Evolutionary conservation across 1,140 invertebrate genomes (phyloP).

Genomic region (Leguminivora glycinivorella): DNA sequence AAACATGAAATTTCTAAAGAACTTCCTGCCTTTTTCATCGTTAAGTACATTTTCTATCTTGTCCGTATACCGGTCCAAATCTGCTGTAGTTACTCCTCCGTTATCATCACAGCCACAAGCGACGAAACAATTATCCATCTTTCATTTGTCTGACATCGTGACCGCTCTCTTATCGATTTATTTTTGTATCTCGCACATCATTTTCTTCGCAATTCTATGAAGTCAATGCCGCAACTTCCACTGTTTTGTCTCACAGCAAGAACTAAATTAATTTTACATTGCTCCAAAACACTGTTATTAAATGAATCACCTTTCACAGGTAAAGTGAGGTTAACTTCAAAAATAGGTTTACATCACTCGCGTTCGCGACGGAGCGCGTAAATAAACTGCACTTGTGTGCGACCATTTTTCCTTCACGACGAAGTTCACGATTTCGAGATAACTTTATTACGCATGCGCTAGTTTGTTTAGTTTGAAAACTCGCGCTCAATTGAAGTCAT

Average conservation of each 20-base stretch:
- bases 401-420: slow-evolving; percentile 24
- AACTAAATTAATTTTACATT: slow-evolving; percentile 13
- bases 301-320: slow-evolving; percentile 51
- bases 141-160: slow-evolving; percentile 49
- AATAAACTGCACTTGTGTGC: slow-evolving; percentile 54
- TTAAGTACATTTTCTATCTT: slow-evolving; percentile 76
- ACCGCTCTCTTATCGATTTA: slow-evolving; percentile 55
- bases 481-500: slow-evolving; percentile 19
- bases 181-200: slow-evolving; percentile 28
- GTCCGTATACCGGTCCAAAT: slow-evolving; percentile 76
- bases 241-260: slow-evolving; percentile 22
- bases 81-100: slow-evolving; percentile 68
- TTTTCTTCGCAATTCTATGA: not conserved
- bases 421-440: slow-evolving; percentile 43
- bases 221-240: slow-evolving; percentile 12
- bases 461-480: slow-evolving; percentile 31
- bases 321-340: slow-evolving; percentile 64
- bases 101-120: slow-evolving; percentile 70
- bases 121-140: slow-evolving; percentile 74
- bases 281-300: slow-evolving; percentile 1
- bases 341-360: slow-evolving; percentile 49
- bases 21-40: slow-evolving; percentile 67
- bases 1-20: slow-evolving; percentile 74
- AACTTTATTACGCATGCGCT: slow-evolving; percentile 45
- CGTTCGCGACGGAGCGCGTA: slow-evolving; percentile 39